phyloP scores from a whole-genome alignment of 2,113 vertebrate species.

The Gavialis gangeticus region DNA sequence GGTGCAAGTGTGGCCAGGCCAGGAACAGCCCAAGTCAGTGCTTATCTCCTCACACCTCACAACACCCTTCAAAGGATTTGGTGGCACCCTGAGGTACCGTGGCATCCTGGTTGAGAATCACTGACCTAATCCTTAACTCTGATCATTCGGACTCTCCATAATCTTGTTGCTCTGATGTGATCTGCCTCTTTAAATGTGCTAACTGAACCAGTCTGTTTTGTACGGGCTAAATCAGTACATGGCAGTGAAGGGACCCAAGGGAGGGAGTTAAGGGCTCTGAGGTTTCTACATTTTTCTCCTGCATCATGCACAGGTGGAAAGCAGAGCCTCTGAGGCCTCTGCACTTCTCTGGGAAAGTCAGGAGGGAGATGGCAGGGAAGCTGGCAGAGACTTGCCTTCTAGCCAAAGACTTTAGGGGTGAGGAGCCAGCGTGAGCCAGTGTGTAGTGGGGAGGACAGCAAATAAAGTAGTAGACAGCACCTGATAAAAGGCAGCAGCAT shows the following conservation, averaged over 20 bases:
- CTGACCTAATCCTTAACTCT: background rate
- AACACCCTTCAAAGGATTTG: too few relatives aligned
- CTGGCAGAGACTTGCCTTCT: background rate
- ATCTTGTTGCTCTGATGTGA: background rate
- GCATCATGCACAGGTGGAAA: background rate
- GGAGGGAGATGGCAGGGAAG: background rate
- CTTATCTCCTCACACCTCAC: background rate
- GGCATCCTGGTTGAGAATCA: too few relatives aligned
- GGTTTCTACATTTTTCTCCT: too few relatives aligned
- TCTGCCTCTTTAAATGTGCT: background rate
- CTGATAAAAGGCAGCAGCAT: background rate
- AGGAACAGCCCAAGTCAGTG: too few relatives aligned
- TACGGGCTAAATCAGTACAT: too few relatives aligned
- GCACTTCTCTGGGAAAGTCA: background rate
- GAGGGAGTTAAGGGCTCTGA: background rate
- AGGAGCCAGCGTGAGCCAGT: background rate
- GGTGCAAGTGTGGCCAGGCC: too few relatives aligned
- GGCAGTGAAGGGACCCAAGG: background rate
- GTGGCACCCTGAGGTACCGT: too few relatives aligned
- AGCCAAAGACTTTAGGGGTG: background rate
- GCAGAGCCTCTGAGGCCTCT: rapidly evolving
- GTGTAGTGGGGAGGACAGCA: background rate
- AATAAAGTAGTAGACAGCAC: rapidly evolving
- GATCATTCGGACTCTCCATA: background rate
- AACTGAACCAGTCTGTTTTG: too few relatives aligned